Percentiles rank a stretch among this genome's conserved stretches.
phyloP scores from a whole-genome alignment of 1,140 invertebrate genomes.

The Drosophila yakuba region DNA sequence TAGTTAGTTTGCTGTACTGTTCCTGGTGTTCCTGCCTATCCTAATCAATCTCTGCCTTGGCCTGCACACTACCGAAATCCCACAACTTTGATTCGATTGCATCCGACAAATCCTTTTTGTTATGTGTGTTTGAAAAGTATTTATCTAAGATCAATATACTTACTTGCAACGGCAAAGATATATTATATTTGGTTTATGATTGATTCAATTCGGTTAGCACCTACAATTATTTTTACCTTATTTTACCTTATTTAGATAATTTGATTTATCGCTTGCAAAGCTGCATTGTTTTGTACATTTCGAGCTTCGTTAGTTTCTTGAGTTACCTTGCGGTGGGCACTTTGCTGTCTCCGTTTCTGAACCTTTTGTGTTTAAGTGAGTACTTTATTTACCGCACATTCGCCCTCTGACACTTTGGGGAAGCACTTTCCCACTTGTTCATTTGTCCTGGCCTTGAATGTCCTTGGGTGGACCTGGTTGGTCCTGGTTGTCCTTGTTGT shows the following conservation, averaged over 20 bases:
- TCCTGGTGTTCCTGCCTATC: not conserved
- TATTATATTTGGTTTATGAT: too few relatives aligned
- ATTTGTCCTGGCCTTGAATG: conserved; percentile 7
- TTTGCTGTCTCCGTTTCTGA: not conserved
- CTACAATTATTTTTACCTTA: not conserved
- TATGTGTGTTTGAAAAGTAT: not conserved
- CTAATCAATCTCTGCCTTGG: conserved; percentile 4
- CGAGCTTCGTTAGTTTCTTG: not conserved
- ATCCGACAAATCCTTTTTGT: not conserved
- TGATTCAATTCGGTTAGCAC: not conserved
- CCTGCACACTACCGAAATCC: not conserved
- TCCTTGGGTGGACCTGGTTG: not conserved
- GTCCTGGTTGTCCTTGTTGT: not conserved
- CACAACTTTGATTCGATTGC: not conserved
- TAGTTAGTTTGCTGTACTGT: conserved; percentile 27
- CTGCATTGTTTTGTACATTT: not conserved
- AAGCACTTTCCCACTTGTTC: conserved; percentile 1
- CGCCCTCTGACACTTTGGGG: conserved; percentile 10
- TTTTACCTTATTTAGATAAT: too few relatives aligned
- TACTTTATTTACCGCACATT: conserved; percentile 9
- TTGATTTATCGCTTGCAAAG: not conserved
- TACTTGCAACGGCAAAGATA: too few relatives aligned
- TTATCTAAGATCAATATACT: too few relatives aligned
- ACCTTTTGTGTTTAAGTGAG: conserved; percentile 7
- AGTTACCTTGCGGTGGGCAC: not conserved